Percentiles rank a stretch among this genome's conserved stretches.
These are phyloP conservation scores for Callaeas wilsoni DNA, from an alignment of 2,113 vertebrate species.

Conservation along the genomic window DNA sequence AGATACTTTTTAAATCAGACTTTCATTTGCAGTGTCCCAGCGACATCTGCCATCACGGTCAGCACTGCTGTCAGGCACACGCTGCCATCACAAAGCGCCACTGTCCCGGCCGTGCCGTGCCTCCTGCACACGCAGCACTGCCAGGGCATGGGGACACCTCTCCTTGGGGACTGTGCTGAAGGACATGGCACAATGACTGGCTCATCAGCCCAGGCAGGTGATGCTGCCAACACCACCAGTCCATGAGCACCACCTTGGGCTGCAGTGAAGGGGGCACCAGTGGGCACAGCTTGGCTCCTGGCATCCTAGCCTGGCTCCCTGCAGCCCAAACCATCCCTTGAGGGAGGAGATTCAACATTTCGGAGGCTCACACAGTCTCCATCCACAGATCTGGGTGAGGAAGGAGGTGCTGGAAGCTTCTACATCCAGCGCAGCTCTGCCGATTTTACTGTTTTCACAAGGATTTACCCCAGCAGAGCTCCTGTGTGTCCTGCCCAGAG, in stretches of 20 bases:
- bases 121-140: not conserved
- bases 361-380: not conserved
- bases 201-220: not conserved
- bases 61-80: accelerated
- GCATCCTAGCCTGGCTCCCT: not conserved
- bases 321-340: not conserved
- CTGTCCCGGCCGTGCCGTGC: accelerated
- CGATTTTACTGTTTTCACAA: not conserved
- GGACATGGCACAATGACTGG: accelerated
- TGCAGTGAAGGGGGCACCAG: not conserved
- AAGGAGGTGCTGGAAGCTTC: not conserved
- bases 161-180: not conserved
- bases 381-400: not conserved
- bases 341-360: not conserved
- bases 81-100: not conserved
- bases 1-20: not conserved
- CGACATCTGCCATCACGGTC: accelerated
- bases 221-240: not conserved
- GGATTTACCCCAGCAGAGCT: not conserved
- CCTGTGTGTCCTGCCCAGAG: accelerated
- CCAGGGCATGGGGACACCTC: not conserved
- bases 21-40: not conserved
- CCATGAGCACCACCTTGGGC: not conserved
- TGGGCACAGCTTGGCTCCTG: not conserved
- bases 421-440: not conserved